A percentile compares a stretch with the other conserved stretches of the same genome.
phyloP scores from a whole-genome alignment of 23 tunicate genomes.

The Ciona savignyi region DNA sequence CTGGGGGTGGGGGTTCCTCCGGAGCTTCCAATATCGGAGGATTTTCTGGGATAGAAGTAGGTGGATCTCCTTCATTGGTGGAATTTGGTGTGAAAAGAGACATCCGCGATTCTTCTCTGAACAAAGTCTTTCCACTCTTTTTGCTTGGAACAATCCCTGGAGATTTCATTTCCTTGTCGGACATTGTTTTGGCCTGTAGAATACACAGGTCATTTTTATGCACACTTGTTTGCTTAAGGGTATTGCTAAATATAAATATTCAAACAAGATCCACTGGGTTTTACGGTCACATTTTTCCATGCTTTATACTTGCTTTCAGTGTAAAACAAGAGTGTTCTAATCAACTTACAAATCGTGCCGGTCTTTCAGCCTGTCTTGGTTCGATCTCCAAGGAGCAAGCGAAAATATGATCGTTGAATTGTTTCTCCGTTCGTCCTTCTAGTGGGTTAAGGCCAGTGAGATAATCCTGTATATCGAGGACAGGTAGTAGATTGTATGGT shows the following conservation, averaged over 20 bases:
- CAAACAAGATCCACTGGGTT: too few species aligned
- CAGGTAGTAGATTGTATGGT: conserved; percentile 61
- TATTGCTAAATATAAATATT: too few species aligned
- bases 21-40: conserved; percentile 17
- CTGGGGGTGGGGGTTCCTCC: conserved; percentile 34
- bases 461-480: conserved; percentile 48
- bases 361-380: conserved; percentile 51
- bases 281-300: too few species aligned
- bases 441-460: conserved; percentile 52
- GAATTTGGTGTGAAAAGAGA: conserved; percentile 23
- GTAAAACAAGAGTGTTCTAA: too few species aligned
- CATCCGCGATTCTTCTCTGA: conserved; percentile 52
- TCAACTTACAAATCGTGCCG: conserved; percentile 75
- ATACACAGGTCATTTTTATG: neutral
- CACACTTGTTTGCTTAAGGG: too few species aligned
- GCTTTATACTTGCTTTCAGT: too few species aligned
- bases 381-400: conserved; percentile 53
- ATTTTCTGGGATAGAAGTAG: neutral
- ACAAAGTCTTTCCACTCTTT: conserved; percentile 13
- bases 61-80: conserved; percentile 29
- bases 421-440: conserved; percentile 57
- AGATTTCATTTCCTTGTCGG: conserved; percentile 81
- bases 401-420: conserved; percentile 69
- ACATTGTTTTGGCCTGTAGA: conserved; percentile 42
- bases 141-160: conserved; percentile 80